phyloP scores from a whole-genome alignment of 2,113 vertebrate genomes.

The Lutjanus erythropterus region DNA sequence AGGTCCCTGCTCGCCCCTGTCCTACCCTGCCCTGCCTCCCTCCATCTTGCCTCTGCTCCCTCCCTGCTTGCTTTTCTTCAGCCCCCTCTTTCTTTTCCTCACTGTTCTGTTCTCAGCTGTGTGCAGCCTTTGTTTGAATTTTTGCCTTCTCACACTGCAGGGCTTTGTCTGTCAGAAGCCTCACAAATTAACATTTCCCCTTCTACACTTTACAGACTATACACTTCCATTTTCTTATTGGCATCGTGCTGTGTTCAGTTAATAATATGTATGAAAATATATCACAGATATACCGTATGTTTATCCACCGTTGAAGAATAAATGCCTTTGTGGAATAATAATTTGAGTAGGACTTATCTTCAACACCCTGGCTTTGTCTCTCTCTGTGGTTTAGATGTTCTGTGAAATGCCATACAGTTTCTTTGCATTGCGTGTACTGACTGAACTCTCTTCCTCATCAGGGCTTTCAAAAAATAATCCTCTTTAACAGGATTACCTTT shows the following conservation, averaged over 20 bases:
- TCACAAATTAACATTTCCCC: conserved; percentile 12
- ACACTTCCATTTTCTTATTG: conserved; percentile 4
- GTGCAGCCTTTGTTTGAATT: conserved; percentile 36
- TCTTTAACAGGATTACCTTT: neutral
- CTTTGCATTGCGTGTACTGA: neutral
- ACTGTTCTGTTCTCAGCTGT: neutral
- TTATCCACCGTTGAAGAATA: neutral
- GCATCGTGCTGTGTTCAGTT: neutral
- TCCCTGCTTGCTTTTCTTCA: neutral
- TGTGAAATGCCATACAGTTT: neutral
- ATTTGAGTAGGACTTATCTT: neutral
- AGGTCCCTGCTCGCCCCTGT: conserved; percentile 12
- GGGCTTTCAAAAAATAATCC: neutral
- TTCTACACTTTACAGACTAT: neutral
- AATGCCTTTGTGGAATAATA: neutral
- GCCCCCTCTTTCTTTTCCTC: neutral
- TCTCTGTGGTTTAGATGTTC: neutral
- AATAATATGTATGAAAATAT: neutral
- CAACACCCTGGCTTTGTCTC: neutral
- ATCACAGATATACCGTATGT: conserved; percentile 11
- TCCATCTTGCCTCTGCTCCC: conserved; percentile 32
- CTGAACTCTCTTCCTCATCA: neutral
- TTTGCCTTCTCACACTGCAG: neutral
- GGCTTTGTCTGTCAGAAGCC: conserved; percentile 3
- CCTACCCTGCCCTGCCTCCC: conserved; percentile 1